Base-by-base conservation (phyloP, 1,140 invertebrate genomes). In the Andricus grossulariae region DNA sequence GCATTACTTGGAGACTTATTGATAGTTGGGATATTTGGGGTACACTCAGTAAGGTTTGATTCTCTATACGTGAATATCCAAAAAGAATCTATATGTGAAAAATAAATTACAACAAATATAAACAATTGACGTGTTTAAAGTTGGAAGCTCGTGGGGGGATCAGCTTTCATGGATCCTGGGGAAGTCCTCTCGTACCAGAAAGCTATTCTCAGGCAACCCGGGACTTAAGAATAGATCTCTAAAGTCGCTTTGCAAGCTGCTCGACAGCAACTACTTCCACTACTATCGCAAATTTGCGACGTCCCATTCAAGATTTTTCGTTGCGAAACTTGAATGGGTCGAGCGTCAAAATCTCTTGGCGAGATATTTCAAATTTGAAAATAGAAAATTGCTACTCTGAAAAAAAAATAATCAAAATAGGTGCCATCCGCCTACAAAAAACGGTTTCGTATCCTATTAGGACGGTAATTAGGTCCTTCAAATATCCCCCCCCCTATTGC, bases 221-320 rank as follows among this genome's bases (percentile, higher is more conserved):
- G 57, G 57, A 66, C 21, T 66, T 39, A 66, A 66, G 57, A 66
- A 66, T 66, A 66, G 19, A 12, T 66, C 39, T 66, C 19, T 25
- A 15, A 66, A 66, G 19, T 66, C 57, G 25, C 21, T 66, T 66
- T 66, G 57, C 57, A 66, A 66, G 21, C 16, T 39, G 21, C 25
- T 39, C 13, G 25, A 66, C 57, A 25, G 13, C 16, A 66, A 66
- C 8, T 66, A 32, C 15, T 66, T 16, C 57, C 57, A 15, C 21
- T 13, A 54, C 51, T 32, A 66, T 66, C 25, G 57, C 13, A 21
- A 39, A 66, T 66, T 66, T 11, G 39, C 55, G 13, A 60, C 19
- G 55, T 60, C 57, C 25, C 57, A 66, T 66, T 66, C 57, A 66
- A 21, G 25, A 66, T 66, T 66, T 39, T 66, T 66, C 57, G 57